Conservation (phyloP, 2,113 vertebrate species). For the Vidua macroura region DNA sequence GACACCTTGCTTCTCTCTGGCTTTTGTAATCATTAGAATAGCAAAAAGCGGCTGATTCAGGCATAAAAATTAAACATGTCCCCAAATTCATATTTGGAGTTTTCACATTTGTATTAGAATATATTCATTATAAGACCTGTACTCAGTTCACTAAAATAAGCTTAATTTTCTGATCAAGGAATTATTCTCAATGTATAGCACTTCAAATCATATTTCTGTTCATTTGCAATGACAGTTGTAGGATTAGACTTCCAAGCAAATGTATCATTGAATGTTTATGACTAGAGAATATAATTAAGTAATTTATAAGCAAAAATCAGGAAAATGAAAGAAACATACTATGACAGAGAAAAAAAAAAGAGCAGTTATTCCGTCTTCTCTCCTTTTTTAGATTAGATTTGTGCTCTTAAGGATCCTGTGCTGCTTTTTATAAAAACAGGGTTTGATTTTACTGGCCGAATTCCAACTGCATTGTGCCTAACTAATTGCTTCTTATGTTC, state of each 20-base stretch:
- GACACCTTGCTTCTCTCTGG: neutral
- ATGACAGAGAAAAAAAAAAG: neutral
- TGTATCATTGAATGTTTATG: neutral
- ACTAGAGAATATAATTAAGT: conserved; percentile 22
- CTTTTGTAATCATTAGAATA: neutral
- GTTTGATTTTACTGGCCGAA: conserved; percentile 17
- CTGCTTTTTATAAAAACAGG: neutral
- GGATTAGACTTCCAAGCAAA: conserved; percentile 7
- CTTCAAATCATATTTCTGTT: neutral
- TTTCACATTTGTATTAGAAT: neutral
- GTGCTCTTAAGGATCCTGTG: neutral
- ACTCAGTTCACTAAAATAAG: neutral
- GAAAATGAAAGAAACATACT: neutral
- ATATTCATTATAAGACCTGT: neutral
- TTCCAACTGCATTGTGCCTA: conserved; percentile 35
- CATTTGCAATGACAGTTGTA: neutral
- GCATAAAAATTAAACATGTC: neutral
- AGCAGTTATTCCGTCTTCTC: neutral
- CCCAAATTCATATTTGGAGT: neutral
- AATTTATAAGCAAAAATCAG: conserved; percentile 28
- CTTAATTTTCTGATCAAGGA: neutral
- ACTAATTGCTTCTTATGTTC: conserved; percentile 36
- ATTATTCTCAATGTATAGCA: neutral
- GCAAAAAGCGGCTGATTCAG: neutral
- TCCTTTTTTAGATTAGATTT: neutral